phyloP scores from a whole-genome alignment of 2,888 invertebrate genomes.

The Lithophane socia region DNA sequence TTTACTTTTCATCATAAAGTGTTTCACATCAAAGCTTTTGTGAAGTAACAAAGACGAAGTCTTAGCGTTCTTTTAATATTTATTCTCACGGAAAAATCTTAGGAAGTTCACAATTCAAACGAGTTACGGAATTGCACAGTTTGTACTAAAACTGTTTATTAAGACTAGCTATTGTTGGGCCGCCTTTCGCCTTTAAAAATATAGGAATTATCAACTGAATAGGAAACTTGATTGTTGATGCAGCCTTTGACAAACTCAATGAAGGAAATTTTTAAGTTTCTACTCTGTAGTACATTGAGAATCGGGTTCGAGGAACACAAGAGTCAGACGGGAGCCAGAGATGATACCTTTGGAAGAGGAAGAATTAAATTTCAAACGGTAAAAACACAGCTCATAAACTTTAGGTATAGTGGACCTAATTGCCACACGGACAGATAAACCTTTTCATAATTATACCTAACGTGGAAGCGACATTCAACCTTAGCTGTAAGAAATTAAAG shows the following conservation, averaged over 20 bases:
- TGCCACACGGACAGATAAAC: background rate
- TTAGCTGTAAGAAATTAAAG: too few relatives aligned
- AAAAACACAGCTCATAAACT: background rate
- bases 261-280: background rate
- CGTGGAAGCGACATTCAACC: too few relatives aligned
- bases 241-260: background rate
- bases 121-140: constrained; percentile 9
- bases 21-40: constrained; percentile 7
- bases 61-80: constrained; percentile 16
- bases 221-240: background rate
- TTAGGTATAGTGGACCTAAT: background rate
- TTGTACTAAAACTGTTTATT: constrained; percentile 14
- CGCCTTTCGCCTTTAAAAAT: background rate
- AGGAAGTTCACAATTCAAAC: constrained; percentile 4
- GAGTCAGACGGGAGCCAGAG: too few relatives aligned
- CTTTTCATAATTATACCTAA: too few relatives aligned
- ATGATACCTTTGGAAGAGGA: background rate
- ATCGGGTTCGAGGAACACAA: background rate
- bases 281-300: background rate
- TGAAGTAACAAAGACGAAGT: background rate
- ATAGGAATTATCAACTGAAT: background rate
- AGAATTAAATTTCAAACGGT: background rate
- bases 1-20: background rate
- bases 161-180: constrained; percentile 11
- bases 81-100: constrained; percentile 15